Base-by-base conservation (phyloP, 1,140 invertebrate species). In the Epicauta chinensis region DNA sequence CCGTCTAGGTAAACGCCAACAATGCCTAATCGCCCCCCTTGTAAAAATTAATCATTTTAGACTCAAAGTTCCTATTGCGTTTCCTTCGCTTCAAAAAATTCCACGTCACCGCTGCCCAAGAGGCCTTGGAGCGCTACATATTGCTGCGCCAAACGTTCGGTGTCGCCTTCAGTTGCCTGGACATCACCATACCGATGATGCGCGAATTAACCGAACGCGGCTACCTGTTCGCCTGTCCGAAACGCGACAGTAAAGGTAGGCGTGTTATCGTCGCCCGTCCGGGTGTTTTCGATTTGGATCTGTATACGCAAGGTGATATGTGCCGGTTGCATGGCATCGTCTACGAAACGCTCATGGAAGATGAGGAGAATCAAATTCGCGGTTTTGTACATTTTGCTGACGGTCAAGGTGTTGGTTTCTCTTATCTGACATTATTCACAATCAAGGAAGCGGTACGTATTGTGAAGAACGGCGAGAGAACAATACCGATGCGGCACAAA, bases 11-110 rank as follows among this genome's bases (percentile, higher is more conserved):
- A 69, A 56, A 17, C n/a, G 17, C 12, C 31, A 14, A 10, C 0
- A 48, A 34, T 11, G 9, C 12, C 40, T 3, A 30, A 11, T 10
- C 11, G 2, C 10, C 29, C 16, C 15, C 14, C 0, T 44, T 16
- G 10, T 44, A 44, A 51, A 23, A 29, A 4, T 16, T 45, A 9
- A 30, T 45, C 7, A 23, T 70, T 68, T 12, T 66, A 89, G 89
- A 92, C 75, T 71, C 77, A 4, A 77, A 72, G 63, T 93, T 86
- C 69, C 71, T 92, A 12, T 71, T 92, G 31, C 76, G 84, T 56
- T 93, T 90, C 69, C 70, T 92, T n/a, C 77, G 89, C 12, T 79
- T 80, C 16, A 87, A 89, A 68, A 92, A 93, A 63, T 92, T 87
- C 70, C 86, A 84, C 59, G 81, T 93, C 1, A 82, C 84, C 1